Evolutionary conservation across 2,113 vertebrate genomes (phyloP).

Genomic region (Tragelaphus imberbis): DNA sequence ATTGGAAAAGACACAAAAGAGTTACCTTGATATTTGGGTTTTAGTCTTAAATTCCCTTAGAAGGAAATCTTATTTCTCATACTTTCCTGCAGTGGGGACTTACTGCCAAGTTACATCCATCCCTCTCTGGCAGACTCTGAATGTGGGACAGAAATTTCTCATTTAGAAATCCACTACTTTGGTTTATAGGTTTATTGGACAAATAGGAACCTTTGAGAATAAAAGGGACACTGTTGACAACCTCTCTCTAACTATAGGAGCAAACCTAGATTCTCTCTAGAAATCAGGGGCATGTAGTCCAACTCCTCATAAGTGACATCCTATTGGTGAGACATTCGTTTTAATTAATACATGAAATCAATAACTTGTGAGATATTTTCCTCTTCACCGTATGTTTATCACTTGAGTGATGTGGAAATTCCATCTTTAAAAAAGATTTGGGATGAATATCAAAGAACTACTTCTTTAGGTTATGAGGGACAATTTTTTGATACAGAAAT

Average conservation of each 20-base stretch:
- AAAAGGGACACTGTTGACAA: neutral
- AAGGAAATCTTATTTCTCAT: neutral
- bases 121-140: neutral
- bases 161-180: constrained; percentile 3
- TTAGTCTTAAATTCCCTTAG: neutral
- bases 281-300: neutral
- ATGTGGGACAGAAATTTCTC: neutral
- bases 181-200: neutral
- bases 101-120: too few relatives aligned
- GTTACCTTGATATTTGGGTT: neutral
- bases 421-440: neutral
- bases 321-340: neutral
- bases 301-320: neutral
- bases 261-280: neutral
- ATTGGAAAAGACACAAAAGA: neutral
- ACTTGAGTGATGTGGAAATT: neutral
- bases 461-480: neutral
- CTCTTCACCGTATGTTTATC: neutral
- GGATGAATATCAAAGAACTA: neutral
- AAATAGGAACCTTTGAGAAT: neutral
- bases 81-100: neutral
- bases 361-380: neutral
- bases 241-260: neutral
- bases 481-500: neutral
- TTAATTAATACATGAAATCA: neutral